A percentile compares a stretch with the other conserved stretches of the same genome.
Evolutionary conservation across 1,140 invertebrate species (phyloP).

Genomic region (Camponotus floridanus): DNA sequence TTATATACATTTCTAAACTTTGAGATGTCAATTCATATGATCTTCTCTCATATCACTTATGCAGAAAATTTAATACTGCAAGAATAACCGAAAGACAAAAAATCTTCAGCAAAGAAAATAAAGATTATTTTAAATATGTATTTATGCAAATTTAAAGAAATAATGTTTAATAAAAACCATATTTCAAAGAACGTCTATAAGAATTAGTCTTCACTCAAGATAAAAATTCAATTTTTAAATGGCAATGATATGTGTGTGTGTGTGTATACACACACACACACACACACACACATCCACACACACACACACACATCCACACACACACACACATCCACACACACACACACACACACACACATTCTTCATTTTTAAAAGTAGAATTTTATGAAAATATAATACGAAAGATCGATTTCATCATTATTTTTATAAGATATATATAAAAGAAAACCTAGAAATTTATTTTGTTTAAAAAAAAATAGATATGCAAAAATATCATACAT

Average conservation of each 20-base stretch:
- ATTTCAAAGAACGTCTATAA: neutral
- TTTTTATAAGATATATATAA: neutral
- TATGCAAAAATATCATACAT: no score
- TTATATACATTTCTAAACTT: slow-evolving; percentile 21
- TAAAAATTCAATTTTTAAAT: neutral
- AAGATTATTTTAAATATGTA: neutral
- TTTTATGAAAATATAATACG: slow-evolving; percentile 4
- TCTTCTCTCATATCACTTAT: neutral
- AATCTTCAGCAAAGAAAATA: neutral
- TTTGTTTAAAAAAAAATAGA: neutral
- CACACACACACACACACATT: no score
- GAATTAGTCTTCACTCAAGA: neutral
- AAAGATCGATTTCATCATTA: slow-evolving; percentile 17
- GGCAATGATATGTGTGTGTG: neutral
- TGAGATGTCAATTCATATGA: slow-evolving; percentile 35
- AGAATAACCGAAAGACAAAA: neutral
- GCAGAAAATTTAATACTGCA: slow-evolving; percentile 20
- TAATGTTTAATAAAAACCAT: slow-evolving; percentile 3
- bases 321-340: no score
- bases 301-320: no score
- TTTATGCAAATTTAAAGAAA: neutral
- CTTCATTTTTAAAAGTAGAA: neutral
- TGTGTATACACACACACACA: no score
- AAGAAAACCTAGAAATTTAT: neutral
- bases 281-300: no score